A percentile compares a stretch with the other conserved stretches of the same genome.
Conservation (phyloP, 2,797 vertebrate genomes). For the Euthynnus affinis region DNA sequence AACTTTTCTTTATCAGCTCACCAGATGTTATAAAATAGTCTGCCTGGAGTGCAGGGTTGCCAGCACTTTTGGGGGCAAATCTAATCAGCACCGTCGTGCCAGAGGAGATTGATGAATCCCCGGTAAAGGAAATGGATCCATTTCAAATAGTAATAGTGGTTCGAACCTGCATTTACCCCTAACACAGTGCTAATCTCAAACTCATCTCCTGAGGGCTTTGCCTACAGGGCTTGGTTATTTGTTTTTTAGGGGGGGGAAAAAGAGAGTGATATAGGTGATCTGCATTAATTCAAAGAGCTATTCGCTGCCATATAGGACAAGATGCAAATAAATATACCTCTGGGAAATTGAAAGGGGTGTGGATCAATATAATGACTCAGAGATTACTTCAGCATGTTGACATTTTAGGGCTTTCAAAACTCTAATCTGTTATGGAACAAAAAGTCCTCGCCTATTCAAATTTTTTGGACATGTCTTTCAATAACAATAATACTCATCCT, state of each 20-base stretch:
- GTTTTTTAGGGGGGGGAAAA: neutral
- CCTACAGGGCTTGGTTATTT: conserved; percentile 31
- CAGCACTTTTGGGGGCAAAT: conserved; percentile 32
- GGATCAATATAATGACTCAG: conserved; percentile 30
- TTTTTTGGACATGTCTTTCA: neutral
- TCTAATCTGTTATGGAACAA: conserved; percentile 9
- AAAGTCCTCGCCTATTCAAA: neutral
- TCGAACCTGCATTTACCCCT: conserved; percentile 4
- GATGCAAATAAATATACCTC: neutral
- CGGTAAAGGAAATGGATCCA: conserved; percentile 40
- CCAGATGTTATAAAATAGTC: conserved; percentile 9
- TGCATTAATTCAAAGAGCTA: conserved; percentile 3
- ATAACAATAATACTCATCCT: neutral
- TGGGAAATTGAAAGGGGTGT: conserved; percentile 5
- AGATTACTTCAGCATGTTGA: conserved; percentile 2
- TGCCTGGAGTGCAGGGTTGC: neutral
- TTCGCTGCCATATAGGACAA: neutral
- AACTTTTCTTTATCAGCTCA: conserved; percentile 21
- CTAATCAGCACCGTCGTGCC: conserved; percentile 42
- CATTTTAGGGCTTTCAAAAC: conserved; percentile 19
- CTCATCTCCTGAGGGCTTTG: conserved; percentile 3
- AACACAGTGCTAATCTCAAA: conserved; percentile 8
- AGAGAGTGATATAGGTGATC: neutral
- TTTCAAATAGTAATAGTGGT: conserved; percentile 32
- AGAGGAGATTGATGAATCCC: conserved; percentile 53